Evolutionary conservation across 2,113 vertebrate genomes (phyloP).

Genomic region (Apeltes quadracus): DNA sequence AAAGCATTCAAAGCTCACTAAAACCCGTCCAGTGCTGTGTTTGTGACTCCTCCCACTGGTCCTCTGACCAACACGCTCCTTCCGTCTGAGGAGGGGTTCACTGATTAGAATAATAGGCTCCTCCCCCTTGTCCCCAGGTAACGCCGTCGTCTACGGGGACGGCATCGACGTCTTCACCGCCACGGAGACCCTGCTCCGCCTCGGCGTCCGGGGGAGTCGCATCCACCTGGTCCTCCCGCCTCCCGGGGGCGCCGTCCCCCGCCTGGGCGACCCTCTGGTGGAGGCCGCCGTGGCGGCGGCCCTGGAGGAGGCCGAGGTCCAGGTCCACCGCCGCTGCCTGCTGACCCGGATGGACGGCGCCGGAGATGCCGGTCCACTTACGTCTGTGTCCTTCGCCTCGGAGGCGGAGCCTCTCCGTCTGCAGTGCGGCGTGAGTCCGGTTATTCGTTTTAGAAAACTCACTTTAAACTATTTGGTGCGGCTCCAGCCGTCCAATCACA

Average conservation of each 20-base stretch:
- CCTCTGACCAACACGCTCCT: no score
- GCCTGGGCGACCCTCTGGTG: slow-evolving; percentile 75
- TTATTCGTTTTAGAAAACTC: slow-evolving; percentile 13
- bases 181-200: slow-evolving; percentile 80
- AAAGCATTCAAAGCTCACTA: not conserved
- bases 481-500: not conserved
- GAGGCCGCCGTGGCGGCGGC: slow-evolving; percentile 68
- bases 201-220: slow-evolving; percentile 80
- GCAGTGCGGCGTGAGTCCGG: slow-evolving; percentile 84
- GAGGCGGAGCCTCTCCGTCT: slow-evolving; percentile 74
- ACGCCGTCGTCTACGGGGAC: slow-evolving; percentile 88
- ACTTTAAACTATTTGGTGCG: not conserved
- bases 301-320: slow-evolving; percentile 66
- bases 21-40: not conserved
- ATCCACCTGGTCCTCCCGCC: slow-evolving; percentile 86
- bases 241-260: slow-evolving; percentile 18
- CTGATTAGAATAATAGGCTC: not conserved
- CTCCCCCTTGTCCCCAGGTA: slow-evolving; percentile 71
- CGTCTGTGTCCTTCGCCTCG: slow-evolving; percentile 81
- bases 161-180: slow-evolving; percentile 84
- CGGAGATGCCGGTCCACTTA: slow-evolving; percentile 74
- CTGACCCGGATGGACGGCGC: slow-evolving; percentile 84
- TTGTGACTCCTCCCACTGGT: no score
- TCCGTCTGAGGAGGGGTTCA: no score
- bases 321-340: slow-evolving; percentile 72